Evolutionary conservation across 2,113 vertebrate genomes (phyloP).

Genomic region (Pandion haliaetus): DNA sequence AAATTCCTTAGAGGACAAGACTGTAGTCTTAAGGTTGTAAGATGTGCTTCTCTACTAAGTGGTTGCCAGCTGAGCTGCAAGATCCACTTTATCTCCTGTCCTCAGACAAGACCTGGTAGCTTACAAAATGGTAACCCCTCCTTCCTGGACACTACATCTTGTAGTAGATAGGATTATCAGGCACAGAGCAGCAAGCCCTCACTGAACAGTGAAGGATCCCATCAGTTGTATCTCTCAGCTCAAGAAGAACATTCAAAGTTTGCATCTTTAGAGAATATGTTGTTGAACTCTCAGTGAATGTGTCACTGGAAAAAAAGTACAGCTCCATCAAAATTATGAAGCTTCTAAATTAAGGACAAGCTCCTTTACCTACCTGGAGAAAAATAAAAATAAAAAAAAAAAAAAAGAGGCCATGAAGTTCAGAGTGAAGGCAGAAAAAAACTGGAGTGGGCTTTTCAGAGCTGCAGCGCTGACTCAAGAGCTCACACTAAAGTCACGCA

Average conservation of each 20-base stretch:
- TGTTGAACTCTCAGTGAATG: not conserved
- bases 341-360: not conserved
- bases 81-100: slow-evolving; percentile 45
- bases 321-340: not conserved
- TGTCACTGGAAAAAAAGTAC: not conserved
- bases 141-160: not conserved
- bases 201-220: not conserved
- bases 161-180: slow-evolving; percentile 31
- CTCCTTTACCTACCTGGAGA: not conserved
- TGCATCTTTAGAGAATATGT: not conserved
- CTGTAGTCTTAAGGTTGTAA: not conserved
- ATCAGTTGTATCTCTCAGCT: not conserved
- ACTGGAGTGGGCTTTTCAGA: not conserved
- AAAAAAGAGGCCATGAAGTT: not conserved
- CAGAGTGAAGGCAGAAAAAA: not conserved
- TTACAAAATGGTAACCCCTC: not conserved
- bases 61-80: not conserved
- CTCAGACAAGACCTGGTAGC: not conserved
- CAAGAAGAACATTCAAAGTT: not conserved
- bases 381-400: not conserved
- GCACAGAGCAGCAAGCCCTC: not conserved
- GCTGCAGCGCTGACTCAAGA: not conserved
- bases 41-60: not conserved
- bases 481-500: not conserved
- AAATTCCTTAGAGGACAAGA: not conserved